Evolutionary conservation across 2,888 invertebrate species (phyloP), one percentile per base, ranked within the genome.

Genomic region (Alloplasta piceator): DNA sequence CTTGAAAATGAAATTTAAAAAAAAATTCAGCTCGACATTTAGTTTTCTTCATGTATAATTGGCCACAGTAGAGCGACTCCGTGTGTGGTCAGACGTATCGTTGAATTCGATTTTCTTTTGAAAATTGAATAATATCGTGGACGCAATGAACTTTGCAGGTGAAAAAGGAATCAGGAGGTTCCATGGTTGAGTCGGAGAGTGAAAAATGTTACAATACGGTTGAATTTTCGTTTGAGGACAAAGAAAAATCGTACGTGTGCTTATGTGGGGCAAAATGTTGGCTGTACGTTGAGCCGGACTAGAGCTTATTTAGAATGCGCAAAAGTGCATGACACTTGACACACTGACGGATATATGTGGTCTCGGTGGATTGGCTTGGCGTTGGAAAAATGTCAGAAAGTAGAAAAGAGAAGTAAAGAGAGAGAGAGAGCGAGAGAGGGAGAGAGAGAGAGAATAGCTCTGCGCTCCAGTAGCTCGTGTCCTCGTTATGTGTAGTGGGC

Each of bases 401-500:
- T 70, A 60, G 74, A 66, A 72, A 78, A 74, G 74, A 78, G 73
- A 82, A 78, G 71, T 41, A 36, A 74, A 80, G 72, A 61, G 72
- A 46, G 73, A 43, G 48, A 56, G 52, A 41, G 70, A 58, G 75
- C n/a, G n/a, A 74, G 74, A 78, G 73, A 82, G 76, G 71, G 14
- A 64, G 77, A 41, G 50, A 63, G 48, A 56, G 52, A 41, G 70
- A 58, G 75, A 43, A 52, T 36, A 16, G 63, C 64, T 39, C 39
- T 66, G 66, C 55, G 56, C 75, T 82, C 68, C 76, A 82, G 83
- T 79, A 82, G 82, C 56, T 83, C 75, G 82, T 83, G 87, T 84
- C 86, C 89, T 88, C 89, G 89, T 88, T 89, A 88, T 82, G 84
- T 87, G 83, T 81, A 85, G 86, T 84, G 84, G 75, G 76, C 82